A percentile compares a stretch with the other conserved stretches of the same genome.
Conservation (phyloP, 2,888 invertebrate genomes). For the Danaus chrysippus region DNA sequence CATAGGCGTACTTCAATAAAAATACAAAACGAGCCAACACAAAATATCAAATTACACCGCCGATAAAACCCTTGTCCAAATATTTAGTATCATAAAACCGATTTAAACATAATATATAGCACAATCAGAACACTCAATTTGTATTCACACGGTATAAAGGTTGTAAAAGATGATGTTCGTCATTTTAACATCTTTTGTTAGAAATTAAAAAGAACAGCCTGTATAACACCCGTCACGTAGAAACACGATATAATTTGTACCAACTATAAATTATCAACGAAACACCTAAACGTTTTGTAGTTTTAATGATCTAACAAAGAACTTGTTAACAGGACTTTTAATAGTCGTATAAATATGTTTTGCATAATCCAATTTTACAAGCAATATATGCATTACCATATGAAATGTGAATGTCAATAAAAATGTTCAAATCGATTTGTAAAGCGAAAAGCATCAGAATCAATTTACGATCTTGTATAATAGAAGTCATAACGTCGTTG, state of each 20-base stretch:
- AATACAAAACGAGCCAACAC: conserved; percentile 58
- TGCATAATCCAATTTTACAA: conserved; percentile 37
- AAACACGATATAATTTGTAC: conserved; percentile 63
- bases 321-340: conserved; percentile 16
- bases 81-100: conserved; percentile 75
- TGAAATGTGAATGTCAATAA: conserved; percentile 64
- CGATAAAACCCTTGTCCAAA: conserved; percentile 75
- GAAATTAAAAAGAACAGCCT: conserved; percentile 64
- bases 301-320: conserved; percentile 36
- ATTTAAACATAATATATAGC: conserved; percentile 74
- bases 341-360: background rate
- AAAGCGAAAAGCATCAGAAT: conserved; percentile 65
- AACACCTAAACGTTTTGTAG: conserved; percentile 44
- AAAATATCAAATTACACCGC: conserved; percentile 73
- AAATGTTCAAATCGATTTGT: conserved; percentile 66
- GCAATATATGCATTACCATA: conserved; percentile 67
- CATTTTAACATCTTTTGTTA: conserved; percentile 71
- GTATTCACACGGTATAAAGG: conserved; percentile 64
- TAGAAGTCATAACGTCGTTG: conserved; percentile 53
- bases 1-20: conserved; percentile 70
- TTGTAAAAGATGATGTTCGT: conserved; percentile 69
- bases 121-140: conserved; percentile 67
- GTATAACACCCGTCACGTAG: conserved; percentile 66
- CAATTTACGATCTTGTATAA: conserved; percentile 66
- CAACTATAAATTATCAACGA: conserved; percentile 65